Conservation (phyloP, 1,140 invertebrate species). For the Habropoda laboriosa region DNA sequence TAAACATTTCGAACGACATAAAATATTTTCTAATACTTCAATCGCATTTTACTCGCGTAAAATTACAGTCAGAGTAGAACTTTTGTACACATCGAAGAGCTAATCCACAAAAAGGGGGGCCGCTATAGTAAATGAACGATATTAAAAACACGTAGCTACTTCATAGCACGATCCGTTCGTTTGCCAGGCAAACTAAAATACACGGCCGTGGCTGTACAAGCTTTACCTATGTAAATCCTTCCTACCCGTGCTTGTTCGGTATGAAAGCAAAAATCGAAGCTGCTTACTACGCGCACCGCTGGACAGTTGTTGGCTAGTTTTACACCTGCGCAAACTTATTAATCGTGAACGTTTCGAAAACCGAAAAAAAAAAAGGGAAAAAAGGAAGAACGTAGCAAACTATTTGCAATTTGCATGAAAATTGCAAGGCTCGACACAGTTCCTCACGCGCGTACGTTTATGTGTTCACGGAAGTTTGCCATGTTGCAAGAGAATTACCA, state of each 20-base stretch:
- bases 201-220: neutral
- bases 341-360: neutral
- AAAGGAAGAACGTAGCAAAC: neutral
- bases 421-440: neutral
- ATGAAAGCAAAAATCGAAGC: constrained; percentile 24
- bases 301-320: constrained; percentile 17
- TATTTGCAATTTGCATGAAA: constrained; percentile 14
- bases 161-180: neutral
- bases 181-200: neutral
- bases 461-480: too few species aligned
- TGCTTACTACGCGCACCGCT: neutral
- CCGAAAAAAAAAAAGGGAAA: neutral
- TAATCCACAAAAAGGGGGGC: neutral
- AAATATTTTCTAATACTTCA: neutral
- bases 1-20: neutral
- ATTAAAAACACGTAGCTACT: neutral
- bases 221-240: constrained; percentile 26
- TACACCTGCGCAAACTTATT: constrained; percentile 18
- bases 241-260: neutral
- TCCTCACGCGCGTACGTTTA: neutral
- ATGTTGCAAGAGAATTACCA: neutral
- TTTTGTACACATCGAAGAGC: neutral
- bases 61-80: neutral
- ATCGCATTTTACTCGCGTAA: neutral
- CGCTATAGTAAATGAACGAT: neutral